Base-by-base conservation (phyloP, 2,888 invertebrate species). In the Drosophila cognata region DNA sequence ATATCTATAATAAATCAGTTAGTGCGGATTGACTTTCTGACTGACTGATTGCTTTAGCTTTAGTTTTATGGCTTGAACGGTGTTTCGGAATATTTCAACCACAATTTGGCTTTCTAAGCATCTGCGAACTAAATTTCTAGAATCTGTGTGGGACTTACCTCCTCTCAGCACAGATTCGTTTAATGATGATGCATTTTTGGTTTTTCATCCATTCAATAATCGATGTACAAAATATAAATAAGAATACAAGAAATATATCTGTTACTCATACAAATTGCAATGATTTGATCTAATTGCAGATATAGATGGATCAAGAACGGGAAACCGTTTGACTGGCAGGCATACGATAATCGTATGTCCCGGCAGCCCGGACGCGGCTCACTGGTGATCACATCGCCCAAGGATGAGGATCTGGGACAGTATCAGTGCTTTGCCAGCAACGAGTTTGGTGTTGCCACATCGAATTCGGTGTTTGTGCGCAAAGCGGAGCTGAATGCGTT, bases 241-340 rank as follows among this genome's bases (percentile, higher is more conserved):
- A 43, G 3, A 43, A n/a, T 41, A n/a, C 4, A 41, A 10, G 1
- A 53, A 21, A 0, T 10, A 25, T 25, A 10, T 11, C 35, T 25
- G 16, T 38, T 36, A 58, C 64, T 64, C 18, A 64, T 25, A 13
- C 25, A 1, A 31, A 7, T 16, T 6, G 0, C 16, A 21, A n/a
- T 36, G 16, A 13, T 7, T 21, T 59, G 52, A 1, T n/a, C 10
- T 41, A 31, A 2, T 92, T 91, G 4, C 90, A 97, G 97, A 89
- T 97, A 97, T 92, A 95, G 95, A 90, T 99, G 99, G 99, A 95
- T 97, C 78, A 99, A 99, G 93, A 99, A 99, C 94, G 99, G 98
- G 63, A 97, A 98, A 90, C 94, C 95, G n/a, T 99, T 99, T 94
- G 96, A 98, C 84, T 99, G 98, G 95, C 96, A 97, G 92, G 96